These are phyloP conservation scores for Furnarius figulus DNA, from an alignment of 2,113 vertebrate genomes.

Conservation along the genomic window DNA sequence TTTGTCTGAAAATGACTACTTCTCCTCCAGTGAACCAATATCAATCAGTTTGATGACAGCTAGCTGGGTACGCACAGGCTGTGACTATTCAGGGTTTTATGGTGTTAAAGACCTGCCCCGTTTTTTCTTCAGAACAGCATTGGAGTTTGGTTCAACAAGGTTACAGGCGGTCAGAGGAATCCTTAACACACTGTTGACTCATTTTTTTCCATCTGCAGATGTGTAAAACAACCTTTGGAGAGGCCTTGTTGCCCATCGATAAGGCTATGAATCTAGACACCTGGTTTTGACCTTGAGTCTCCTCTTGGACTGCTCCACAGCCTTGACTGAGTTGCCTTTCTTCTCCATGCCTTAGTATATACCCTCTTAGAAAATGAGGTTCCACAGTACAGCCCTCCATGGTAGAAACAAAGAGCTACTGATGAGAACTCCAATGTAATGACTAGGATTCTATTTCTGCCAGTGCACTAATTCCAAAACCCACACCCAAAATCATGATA, in stretches of 20 bases:
- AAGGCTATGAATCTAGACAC: background rate
- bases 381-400: background rate
- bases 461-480: background rate
- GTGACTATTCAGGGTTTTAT: background rate
- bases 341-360: background rate
- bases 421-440: background rate
- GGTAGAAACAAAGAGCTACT: slow-evolving; percentile 3
- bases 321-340: background rate
- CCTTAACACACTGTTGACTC: background rate
- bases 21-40: background rate
- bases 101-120: background rate
- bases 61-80: background rate
- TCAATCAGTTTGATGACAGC: background rate
- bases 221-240: background rate
- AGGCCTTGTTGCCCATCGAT: background rate
- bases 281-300: background rate
- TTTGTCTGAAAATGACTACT: background rate
- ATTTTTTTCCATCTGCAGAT: background rate
- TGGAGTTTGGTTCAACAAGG: background rate
- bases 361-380: background rate
- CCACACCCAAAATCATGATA: slow-evolving; percentile 24
- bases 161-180: background rate
- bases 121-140: background rate
- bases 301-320: background rate
- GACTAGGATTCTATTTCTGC: slow-evolving; percentile 10